A percentile compares a stretch with the other conserved stretches of the same genome.
These are phyloP conservation scores for Tetragonisca angustula DNA, from an alignment of 2,888 invertebrate species.

Conservation along the genomic window DNA sequence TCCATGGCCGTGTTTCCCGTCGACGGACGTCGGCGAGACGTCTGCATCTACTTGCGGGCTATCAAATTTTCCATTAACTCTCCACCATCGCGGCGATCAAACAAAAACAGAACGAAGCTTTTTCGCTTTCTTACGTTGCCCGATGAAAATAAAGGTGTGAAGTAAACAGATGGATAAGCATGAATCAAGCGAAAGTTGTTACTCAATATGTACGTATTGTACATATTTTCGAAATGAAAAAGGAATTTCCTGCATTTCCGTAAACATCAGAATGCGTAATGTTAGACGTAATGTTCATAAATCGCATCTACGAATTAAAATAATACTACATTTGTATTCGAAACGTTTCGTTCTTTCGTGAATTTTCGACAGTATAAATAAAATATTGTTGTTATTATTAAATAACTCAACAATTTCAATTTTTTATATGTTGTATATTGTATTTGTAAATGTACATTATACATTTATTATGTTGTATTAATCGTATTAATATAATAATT, in stretches of 20 bases:
- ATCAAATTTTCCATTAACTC: constrained; percentile 51
- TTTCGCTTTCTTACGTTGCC: neutral
- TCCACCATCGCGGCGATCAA: neutral
- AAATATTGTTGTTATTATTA: neutral
- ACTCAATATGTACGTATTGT: neutral
- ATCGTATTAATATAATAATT: too few relatives aligned
- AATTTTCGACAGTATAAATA: neutral
- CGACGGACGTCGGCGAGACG: constrained; percentile 68
- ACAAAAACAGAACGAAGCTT: neutral
- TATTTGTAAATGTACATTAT: too few relatives aligned
- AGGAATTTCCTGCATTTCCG: neutral
- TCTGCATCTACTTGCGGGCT: constrained; percentile 78
- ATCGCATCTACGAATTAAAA: neutral
- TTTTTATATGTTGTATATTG: too few relatives aligned
- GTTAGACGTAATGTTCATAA: neutral
- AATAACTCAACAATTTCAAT: too few relatives aligned
- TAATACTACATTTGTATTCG: neutral
- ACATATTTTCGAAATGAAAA: neutral
- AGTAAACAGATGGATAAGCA: neutral
- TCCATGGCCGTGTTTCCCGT: constrained; percentile 68
- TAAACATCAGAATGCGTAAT: neutral
- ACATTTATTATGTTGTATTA: too few relatives aligned
- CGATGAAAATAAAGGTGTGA: neutral
- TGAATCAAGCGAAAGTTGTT: constrained; percentile 16
- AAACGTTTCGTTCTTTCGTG: neutral